phyloP scores from a whole-genome alignment of 2,888 invertebrate genomes.

The Xanthia togata region DNA sequence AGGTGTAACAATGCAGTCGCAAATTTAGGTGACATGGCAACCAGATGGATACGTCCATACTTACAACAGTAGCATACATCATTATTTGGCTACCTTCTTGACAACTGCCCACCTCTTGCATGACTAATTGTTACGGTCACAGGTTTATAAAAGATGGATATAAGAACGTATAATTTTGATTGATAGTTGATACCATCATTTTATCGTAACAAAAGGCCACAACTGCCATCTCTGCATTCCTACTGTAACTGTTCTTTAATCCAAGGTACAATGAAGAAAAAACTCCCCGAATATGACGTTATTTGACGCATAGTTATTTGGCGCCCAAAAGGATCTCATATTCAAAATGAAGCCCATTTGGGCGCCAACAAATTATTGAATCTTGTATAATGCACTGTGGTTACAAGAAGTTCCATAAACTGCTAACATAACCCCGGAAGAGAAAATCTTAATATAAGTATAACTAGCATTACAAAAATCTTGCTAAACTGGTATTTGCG shows the following conservation, averaged over 20 bases:
- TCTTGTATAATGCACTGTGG: background rate
- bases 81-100: slow-evolving; percentile 9
- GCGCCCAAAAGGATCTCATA: background rate
- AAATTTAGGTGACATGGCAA: slow-evolving; percentile 13
- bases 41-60: background rate
- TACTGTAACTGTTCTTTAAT: background rate
- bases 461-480: background rate
- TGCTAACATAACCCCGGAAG: background rate
- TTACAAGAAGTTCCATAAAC: background rate
- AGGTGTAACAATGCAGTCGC: background rate
- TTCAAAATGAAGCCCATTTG: background rate
- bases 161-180: background rate
- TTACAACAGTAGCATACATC: background rate
- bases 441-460: background rate
- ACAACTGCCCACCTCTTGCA: background rate
- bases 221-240: background rate
- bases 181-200: background rate
- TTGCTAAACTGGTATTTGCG: slow-evolving; percentile 1
- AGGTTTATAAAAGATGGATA: background rate
- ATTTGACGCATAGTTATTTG: background rate
- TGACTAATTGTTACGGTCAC: background rate
- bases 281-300: background rate
- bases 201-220: background rate
- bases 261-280: background rate
- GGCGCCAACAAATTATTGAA: background rate